Base-by-base conservation (phyloP, 2,888 invertebrate species). In the Linyphia triangularis region DNA sequence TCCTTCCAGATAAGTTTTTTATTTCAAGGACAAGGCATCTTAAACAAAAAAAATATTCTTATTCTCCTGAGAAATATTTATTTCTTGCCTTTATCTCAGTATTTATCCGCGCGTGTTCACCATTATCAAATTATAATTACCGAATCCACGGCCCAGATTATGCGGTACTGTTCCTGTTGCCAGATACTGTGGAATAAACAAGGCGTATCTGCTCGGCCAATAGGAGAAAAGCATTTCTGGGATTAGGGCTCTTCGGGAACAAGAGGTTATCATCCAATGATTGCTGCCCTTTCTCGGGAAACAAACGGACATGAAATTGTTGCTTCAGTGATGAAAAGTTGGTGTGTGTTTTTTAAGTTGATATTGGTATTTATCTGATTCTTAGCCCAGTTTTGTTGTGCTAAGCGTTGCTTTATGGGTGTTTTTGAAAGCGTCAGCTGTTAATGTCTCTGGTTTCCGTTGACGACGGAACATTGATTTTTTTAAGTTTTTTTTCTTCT, bases 111-210 rank as follows among this genome's bases (percentile, higher is more conserved):
- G 79, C 70, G 81, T 57, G 81, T 69, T 69, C 6, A 24, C 43
- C n/a, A 22, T 40, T 70, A 69, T 81, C 69, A 81, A 81, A 70
- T 57, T 26, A 70, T 70, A 79, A 81, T 70, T 65, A 79, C 43
- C 40, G 24, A 72, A 43, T 30, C 59, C 61, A 16, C 82, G 82
- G 63, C 82, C 82, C 13, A 82, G 61, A 72, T 82, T 43, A 24
- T 24, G 72, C 24, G 63, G 16, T 13, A 24, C 19, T 19, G 24
- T 26, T 51, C 51, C 51, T 51, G 51, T 51, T 51, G 51, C 51
- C n/a, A 51, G 13, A 51, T 51, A 33, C 61, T 63, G 63, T 51
- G 67, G 57, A 3, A 70, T 82, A 82, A 72, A 82, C 82, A 82
- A 77, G 57, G n/a, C 22, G 37, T 59, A 72, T n/a, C 72, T 43